A percentile compares a stretch with the other conserved stretches of the same genome.
These are phyloP conservation scores for Talpa occidentalis DNA, from an alignment of 2,113 vertebrate genomes.

Conservation along the genomic window DNA sequence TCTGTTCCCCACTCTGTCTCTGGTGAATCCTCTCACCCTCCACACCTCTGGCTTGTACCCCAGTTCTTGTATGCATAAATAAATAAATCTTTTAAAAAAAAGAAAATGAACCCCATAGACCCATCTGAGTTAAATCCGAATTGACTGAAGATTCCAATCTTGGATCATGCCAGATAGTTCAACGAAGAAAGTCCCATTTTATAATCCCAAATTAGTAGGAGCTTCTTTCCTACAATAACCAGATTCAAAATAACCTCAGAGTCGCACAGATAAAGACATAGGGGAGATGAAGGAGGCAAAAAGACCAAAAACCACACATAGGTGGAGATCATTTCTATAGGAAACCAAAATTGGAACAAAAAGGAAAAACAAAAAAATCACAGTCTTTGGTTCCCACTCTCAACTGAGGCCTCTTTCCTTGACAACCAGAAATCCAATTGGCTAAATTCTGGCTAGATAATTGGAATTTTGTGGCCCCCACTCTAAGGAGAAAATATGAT, in stretches of 20 bases:
- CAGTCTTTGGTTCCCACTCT: background rate
- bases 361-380: background rate
- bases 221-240: conserved; percentile 54
- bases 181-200: conserved; percentile 26
- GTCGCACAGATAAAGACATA: background rate
- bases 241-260: conserved; percentile 34
- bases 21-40: no score
- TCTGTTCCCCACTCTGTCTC: no score
- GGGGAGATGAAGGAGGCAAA: background rate
- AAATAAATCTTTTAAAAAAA: no score
- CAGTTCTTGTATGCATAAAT: no score
- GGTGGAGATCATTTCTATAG: background rate
- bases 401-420: background rate
- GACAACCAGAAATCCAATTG: background rate
- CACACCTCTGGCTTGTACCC: no score
- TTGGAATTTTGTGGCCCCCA: background rate
- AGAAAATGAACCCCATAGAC: conserved; percentile 74
- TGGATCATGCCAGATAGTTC: conserved; percentile 66
- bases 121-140: conserved; percentile 76
- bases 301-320: conserved; percentile 33
- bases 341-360: background rate
- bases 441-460: background rate
- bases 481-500: background rate
- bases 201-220: background rate
- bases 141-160: conserved; percentile 74